phyloP scores from a whole-genome alignment of 2,113 vertebrate genomes.

The Lycaon pictus region DNA sequence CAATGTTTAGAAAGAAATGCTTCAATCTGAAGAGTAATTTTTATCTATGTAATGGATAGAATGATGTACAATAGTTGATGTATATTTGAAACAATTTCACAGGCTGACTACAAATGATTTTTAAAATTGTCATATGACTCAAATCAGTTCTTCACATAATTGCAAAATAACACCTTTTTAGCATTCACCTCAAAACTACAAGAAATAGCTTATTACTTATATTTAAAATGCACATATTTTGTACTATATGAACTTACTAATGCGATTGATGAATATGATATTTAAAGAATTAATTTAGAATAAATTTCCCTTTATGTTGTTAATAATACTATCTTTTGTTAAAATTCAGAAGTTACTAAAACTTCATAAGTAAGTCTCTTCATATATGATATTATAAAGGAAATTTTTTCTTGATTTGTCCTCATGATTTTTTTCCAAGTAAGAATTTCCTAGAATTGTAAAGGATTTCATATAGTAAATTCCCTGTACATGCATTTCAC shows the following conservation, averaged over 20 bases:
- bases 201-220: not conserved
- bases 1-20: not conserved
- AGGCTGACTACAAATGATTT: not conserved
- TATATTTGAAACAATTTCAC: not conserved
- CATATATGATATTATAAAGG: not conserved
- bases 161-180: not conserved
- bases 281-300: not conserved
- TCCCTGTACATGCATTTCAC: not conserved
- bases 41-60: not conserved
- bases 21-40: not conserved
- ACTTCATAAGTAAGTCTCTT: not conserved
- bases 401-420: not conserved
- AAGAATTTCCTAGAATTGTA: not conserved
- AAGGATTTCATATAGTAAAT: not conserved
- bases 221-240: not conserved
- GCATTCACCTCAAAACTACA: not conserved
- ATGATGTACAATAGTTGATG: not conserved
- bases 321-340: not conserved
- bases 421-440: not conserved
- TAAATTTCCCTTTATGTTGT: not conserved
- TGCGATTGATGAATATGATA: not conserved
- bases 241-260: not conserved
- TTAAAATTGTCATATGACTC: not conserved
- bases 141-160: not conserved
- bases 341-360: not conserved